A percentile compares a stretch with the other conserved stretches of the same genome.
Conservation (phyloP, 2,888 invertebrate species). For the Parnassius orleans region DNA sequence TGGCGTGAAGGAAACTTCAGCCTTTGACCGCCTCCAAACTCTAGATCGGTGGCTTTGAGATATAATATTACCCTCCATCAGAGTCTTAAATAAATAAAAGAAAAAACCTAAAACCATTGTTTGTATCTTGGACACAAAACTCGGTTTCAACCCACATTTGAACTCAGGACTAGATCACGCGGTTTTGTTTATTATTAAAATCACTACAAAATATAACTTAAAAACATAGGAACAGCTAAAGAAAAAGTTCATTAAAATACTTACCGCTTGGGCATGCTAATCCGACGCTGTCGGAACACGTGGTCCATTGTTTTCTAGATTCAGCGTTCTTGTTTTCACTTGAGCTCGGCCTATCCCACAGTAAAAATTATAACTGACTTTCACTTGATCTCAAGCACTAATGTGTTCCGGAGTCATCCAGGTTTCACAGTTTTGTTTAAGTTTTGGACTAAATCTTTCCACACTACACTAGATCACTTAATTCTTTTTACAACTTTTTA, state of each 20-base stretch:
- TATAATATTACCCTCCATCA: no score
- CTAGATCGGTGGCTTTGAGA: no score
- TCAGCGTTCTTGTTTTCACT: slow-evolving; percentile 55
- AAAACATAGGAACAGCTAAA: not conserved
- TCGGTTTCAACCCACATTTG: no score
- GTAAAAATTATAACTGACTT: slow-evolving; percentile 64
- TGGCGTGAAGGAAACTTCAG: no score
- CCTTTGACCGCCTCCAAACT: no score
- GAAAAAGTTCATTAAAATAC: slow-evolving; percentile 33
- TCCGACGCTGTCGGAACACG: slow-evolving; percentile 75
- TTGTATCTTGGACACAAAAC: no score
- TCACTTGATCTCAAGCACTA: slow-evolving; percentile 64
- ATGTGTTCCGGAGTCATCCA: slow-evolving; percentile 25
- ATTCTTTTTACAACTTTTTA: not conserved
- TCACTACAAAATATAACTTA: no score
- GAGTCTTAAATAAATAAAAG: no score
- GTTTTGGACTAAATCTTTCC: not conserved
- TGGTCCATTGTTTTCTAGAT: slow-evolving; percentile 68
- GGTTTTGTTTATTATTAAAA: no score
- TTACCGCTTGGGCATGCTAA: slow-evolving; percentile 75
- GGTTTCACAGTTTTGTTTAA: slow-evolving; percentile 26
- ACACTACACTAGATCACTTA: not conserved
- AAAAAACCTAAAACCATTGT: no score
- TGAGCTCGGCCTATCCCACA: slow-evolving; percentile 59
- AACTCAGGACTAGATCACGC: no score